phyloP scores from a whole-genome alignment of 2,113 vertebrate genomes.

The Zonotrichia leucophrys region DNA sequence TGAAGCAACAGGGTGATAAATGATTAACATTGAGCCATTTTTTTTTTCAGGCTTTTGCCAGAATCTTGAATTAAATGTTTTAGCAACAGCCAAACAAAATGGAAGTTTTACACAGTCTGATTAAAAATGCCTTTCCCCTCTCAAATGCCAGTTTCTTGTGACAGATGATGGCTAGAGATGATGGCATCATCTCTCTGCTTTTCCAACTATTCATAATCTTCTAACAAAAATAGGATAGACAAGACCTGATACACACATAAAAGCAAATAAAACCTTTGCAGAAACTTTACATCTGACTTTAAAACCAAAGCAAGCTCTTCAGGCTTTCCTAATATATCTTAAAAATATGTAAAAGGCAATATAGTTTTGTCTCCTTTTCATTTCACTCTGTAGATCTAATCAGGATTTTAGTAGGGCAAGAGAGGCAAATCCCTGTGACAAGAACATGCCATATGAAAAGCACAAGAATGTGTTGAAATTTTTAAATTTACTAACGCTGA shows the following conservation, averaged over 20 bases:
- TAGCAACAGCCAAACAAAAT: constrained; percentile 16
- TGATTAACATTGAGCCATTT: background rate
- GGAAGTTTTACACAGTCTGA: background rate
- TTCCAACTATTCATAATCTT: background rate
- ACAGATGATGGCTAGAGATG: background rate
- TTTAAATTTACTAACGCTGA: background rate
- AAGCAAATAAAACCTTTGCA: background rate
- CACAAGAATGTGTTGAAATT: background rate
- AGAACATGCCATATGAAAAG: constrained; percentile 15
- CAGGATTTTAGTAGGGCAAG: background rate
- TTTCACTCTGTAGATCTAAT: background rate
- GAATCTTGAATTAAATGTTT: background rate
- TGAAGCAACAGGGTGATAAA: background rate
- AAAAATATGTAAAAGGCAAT: background rate
- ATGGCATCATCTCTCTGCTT: background rate
- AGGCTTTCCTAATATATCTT: background rate
- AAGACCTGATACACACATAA: constrained; percentile 13
- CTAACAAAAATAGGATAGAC: background rate
- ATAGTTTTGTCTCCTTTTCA: background rate
- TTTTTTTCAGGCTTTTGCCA: background rate
- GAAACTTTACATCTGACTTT: background rate
- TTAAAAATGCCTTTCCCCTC: constrained; percentile 8
- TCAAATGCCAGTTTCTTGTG: background rate
- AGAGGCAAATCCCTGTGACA: background rate
- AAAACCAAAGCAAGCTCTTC: background rate